A percentile compares a stretch with the other conserved stretches of the same genome.
Evolutionary conservation across 2,113 vertebrate genomes (phyloP).

Genomic region (Gavialis gangeticus): DNA sequence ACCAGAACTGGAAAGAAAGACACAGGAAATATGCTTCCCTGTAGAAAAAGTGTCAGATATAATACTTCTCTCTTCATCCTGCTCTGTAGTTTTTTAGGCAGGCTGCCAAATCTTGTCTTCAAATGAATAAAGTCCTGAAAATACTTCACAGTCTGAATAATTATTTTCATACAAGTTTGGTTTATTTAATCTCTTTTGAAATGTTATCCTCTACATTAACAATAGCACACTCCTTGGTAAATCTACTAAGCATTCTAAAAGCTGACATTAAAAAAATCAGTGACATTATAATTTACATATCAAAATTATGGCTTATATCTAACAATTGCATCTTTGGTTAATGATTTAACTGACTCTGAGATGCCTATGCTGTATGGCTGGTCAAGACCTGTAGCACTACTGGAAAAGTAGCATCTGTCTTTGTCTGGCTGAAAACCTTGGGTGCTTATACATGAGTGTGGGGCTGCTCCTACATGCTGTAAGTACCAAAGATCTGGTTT

Average conservation of each 20-base stretch:
- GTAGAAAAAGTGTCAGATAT: constrained; percentile 27
- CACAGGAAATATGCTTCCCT: constrained; percentile 2
- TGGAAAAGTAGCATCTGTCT: background rate
- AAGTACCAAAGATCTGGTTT: too few species aligned
- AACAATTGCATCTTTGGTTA: background rate
- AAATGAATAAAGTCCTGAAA: background rate
- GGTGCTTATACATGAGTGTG: too few species aligned
- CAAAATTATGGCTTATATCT: background rate
- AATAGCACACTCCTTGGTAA: background rate
- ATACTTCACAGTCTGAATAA: background rate
- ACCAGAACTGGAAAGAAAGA: constrained; percentile 55
- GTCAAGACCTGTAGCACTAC: background rate
- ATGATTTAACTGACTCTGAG: background rate
- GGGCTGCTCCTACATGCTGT: too few species aligned
- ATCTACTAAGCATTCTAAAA: background rate
- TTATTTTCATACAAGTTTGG: constrained; percentile 16
- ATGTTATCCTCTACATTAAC: background rate
- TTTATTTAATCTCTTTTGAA: constrained; percentile 23
- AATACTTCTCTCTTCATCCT: constrained; percentile 45
- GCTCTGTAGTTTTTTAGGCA: background rate
- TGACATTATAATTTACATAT: background rate
- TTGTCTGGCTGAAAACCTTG: too few species aligned
- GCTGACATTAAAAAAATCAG: background rate
- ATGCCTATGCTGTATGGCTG: background rate
- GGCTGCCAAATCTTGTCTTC: constrained; percentile 33